Conservation (phyloP, 2,797 vertebrate genomes). For the Phrynocephalus vlangalii region DNA sequence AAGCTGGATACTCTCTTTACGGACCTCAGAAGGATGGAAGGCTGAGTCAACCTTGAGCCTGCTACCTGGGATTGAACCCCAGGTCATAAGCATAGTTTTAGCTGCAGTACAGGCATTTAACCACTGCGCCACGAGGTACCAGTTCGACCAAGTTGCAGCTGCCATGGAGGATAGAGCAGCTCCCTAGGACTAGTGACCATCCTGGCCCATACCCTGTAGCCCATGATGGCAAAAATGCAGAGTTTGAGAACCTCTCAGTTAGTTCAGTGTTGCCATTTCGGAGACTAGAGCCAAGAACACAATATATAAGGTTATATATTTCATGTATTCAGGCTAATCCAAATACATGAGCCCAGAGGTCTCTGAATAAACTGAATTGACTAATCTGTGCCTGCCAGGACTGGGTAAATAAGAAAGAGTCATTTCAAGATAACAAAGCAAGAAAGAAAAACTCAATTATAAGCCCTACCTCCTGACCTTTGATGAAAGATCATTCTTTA, state of each 20-base stretch:
- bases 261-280: not conserved
- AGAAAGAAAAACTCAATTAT: not conserved
- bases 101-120: too few relatives aligned
- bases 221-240: too few relatives aligned
- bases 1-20: too few relatives aligned
- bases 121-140: too few relatives aligned
- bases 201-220: too few relatives aligned
- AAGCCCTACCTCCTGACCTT: conserved; percentile 1
- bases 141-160: too few relatives aligned
- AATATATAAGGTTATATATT: conserved; percentile 1
- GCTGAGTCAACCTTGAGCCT: too few relatives aligned
- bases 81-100: too few relatives aligned
- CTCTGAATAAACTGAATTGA: conserved; percentile 5
- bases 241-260: not conserved
- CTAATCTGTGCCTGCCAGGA: not conserved
- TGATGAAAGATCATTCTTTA: not conserved
- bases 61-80: too few relatives aligned
- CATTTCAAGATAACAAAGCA: conserved; percentile 6
- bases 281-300: not conserved
- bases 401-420: not conserved
- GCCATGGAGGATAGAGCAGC: too few relatives aligned
- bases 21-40: too few relatives aligned
- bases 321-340: conserved; percentile 13
- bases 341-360: conserved; percentile 24
- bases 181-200: too few relatives aligned